Evolutionary conservation across 2,797 vertebrate species (phyloP), one percentile per base, ranked within the genome.

Genomic region (Lutjanus campechanus): DNA sequence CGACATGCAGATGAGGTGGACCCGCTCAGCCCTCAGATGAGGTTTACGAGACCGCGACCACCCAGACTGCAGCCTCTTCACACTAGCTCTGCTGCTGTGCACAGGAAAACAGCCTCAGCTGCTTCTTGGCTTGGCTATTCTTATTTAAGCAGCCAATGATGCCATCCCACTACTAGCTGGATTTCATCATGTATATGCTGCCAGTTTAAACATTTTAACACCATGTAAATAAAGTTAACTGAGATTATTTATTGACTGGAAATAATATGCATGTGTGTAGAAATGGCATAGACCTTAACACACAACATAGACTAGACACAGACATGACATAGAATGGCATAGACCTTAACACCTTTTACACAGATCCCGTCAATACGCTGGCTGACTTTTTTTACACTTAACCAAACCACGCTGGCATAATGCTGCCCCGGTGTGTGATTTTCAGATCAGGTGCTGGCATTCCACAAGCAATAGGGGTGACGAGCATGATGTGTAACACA

Each of bases 11-110:
- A 63, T 73, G 47, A 58, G 46, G 19, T 47, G 64, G 44, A 22
- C 22, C 22, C 11, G 22, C 60, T 62, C 16, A 41, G 71, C 1
- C 53, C 58, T 74, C 55, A 55, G 68, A 66, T 29, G 65, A 51
- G 60, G 44, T 43, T 80, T 59, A 47, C 1, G 10, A 72, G 49
- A 77, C 46, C 56, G 16, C 71, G 76, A 65, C 74, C 83, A 70
- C 40, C 74, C 53, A 51, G 74, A 70, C 22, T 25, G 7, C 15
- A 47, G 54, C 36, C 22, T 43, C 16, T 41, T 54, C 11, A 36
- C 47, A 67, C 68, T 68, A 61, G 54, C 25, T 67, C 69, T 59
- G 58, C 25, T 67, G 58, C 69, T 68, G 36, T 49, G 73, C 46
- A 55, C 29, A 47, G 62, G 40, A 41, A 16, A 56, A 58, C 20